Conservation (phyloP, 2,113 vertebrate species). For the Propithecus coquereli region DNA sequence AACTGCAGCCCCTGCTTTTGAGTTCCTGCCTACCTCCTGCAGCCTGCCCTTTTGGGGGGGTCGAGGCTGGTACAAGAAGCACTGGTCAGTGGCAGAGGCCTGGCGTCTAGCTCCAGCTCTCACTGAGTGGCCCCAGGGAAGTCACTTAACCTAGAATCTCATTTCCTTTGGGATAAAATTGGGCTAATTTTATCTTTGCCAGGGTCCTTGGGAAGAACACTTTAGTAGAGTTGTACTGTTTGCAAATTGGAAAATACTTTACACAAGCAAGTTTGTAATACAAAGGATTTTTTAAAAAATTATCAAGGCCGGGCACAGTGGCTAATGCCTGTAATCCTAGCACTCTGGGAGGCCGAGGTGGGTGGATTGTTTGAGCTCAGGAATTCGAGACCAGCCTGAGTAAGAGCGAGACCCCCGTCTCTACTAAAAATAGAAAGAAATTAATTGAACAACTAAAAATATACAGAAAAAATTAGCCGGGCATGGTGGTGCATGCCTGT, state of each 20-base stretch:
- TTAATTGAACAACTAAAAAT: too few relatives aligned
- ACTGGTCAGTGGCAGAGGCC: neutral
- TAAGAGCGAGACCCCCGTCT: too few relatives aligned
- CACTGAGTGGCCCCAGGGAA: neutral
- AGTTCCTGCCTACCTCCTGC: neutral
- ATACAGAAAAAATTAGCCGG: too few relatives aligned
- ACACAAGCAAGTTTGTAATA: neutral
- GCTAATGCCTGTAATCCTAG: too few relatives aligned
- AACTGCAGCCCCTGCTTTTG: neutral
- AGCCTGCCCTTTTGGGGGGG: too few relatives aligned
- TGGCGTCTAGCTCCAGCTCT: neutral
- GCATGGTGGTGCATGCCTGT: too few relatives aligned
- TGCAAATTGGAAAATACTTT: neutral
- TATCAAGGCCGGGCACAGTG: too few relatives aligned
- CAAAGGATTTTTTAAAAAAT: neutral
- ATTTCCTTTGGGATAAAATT: neutral
- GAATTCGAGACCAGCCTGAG: too few relatives aligned
- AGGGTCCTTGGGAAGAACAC: neutral
- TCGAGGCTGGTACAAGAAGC: neutral
- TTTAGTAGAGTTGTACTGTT: neutral
- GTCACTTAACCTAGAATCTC: neutral
- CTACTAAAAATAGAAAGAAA: too few relatives aligned
- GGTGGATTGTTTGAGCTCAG: too few relatives aligned
- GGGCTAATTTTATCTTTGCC: neutral
- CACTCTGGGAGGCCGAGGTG: too few relatives aligned